phyloP scores from a whole-genome alignment of 2,113 vertebrate genomes.

The Fulmarus glacialis region DNA sequence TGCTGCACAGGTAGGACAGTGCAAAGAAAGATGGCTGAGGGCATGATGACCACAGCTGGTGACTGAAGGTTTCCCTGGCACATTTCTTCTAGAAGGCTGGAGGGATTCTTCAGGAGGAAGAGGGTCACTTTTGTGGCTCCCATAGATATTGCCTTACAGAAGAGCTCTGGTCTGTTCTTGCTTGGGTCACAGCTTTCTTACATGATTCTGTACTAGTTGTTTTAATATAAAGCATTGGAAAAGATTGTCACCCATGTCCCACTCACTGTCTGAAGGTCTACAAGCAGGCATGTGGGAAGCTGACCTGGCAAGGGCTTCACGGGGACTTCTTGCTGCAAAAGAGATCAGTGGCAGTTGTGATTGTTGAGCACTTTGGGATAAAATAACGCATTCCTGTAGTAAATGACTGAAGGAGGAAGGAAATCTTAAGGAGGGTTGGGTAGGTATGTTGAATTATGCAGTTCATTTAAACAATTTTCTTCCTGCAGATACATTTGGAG shows the following conservation, averaged over 20 bases:
- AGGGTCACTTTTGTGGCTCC: not conserved
- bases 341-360: not conserved
- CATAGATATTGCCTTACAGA: not conserved
- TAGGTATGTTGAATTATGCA: not conserved
- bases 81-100: not conserved
- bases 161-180: not conserved
- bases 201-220: not conserved
- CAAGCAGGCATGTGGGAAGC: not conserved
- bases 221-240: not conserved
- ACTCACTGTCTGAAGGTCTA: not conserved
- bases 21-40: not conserved
- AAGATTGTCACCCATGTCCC: not conserved
- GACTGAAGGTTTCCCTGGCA: not conserved
- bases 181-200: not conserved
- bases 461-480: not conserved
- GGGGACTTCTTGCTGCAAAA: not conserved
- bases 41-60: not conserved
- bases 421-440: not conserved
- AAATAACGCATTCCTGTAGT: not conserved
- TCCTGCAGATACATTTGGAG: slow-evolving; percentile 31
- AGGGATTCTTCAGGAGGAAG: not conserved
- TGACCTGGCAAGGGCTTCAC: not conserved
- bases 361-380: not conserved
- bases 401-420: not conserved
- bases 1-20: not conserved